phyloP scores from a whole-genome alignment of 1,140 invertebrate species.

The Danaus melanippus region DNA sequence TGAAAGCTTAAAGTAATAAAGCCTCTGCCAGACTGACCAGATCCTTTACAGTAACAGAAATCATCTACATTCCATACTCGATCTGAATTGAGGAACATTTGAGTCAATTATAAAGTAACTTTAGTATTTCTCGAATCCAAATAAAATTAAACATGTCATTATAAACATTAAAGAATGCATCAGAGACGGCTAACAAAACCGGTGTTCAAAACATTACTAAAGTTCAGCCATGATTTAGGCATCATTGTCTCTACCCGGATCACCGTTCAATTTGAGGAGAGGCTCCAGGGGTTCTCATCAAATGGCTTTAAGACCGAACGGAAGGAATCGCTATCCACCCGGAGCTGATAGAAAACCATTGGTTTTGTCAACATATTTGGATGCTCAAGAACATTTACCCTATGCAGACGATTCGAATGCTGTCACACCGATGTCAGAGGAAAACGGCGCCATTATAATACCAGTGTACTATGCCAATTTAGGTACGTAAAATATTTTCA shows the following conservation, averaged over 20 bases:
- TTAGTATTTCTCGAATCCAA: constrained; percentile 36
- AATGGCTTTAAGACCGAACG: constrained; percentile 86
- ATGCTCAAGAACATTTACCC: constrained; percentile 96
- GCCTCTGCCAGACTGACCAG: constrained; percentile 62
- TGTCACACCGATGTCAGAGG: constrained; percentile 98
- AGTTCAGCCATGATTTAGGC: constrained; percentile 76
- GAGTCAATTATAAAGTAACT: constrained; percentile 17
- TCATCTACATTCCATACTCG: constrained; percentile 35
- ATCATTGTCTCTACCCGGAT: constrained; percentile 95
- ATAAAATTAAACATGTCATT: constrained; percentile 4
- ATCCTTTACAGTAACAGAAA: constrained; percentile 24
- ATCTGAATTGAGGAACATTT: constrained; percentile 65
- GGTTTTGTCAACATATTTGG: constrained; percentile 94
- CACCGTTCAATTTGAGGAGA: constrained; percentile 92
- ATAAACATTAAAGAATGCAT: no score
- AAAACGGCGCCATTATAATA: constrained; percentile 95
- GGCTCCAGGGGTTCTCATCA: constrained; percentile 93
- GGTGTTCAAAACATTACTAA: no score
- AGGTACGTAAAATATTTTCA: constrained; percentile 53
- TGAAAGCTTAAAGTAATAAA: constrained; percentile 25
- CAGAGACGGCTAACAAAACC: no score
- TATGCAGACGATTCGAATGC: constrained; percentile 98
- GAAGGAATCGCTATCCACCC: constrained; percentile 77
- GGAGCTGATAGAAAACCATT: constrained; percentile 93
- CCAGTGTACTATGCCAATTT: constrained; percentile 89